phyloP scores from a whole-genome alignment of 92 coral and sea anemone genomes.

The Zoanthus gigantus region DNA sequence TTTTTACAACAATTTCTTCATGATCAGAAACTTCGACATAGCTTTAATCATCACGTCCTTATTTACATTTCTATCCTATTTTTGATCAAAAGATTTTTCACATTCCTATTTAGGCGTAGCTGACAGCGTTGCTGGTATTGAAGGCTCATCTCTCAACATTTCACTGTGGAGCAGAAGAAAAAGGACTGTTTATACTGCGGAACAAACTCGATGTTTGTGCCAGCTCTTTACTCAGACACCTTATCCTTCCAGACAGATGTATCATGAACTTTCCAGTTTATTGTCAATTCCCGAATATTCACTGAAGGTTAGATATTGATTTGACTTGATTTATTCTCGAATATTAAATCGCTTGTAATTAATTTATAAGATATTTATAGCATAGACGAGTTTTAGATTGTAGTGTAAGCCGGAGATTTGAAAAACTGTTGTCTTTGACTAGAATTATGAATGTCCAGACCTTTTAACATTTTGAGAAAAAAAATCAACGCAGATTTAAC shows the following conservation, averaged over 20 bases:
- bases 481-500: no score
- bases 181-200: slow-evolving; percentile 2
- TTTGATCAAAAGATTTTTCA: background rate
- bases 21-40: no score
- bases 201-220: background rate
- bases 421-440: no score
- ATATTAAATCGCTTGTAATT: background rate
- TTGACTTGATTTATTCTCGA: background rate
- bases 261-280: background rate
- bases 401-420: no score
- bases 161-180: background rate
- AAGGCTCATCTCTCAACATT: background rate
- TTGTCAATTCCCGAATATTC: background rate
- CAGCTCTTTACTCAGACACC: background rate
- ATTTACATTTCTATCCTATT: background rate
- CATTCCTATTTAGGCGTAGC: background rate
- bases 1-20: no score
- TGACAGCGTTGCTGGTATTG: background rate
- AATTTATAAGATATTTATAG: background rate
- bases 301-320: background rate
- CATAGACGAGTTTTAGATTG: no score
- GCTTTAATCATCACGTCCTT: no score
- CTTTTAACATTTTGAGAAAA: no score
- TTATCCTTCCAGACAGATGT: background rate
- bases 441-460: no score